phyloP scores from a whole-genome alignment of 2,888 invertebrate species.

The Temnothorax ravouxi region DNA sequence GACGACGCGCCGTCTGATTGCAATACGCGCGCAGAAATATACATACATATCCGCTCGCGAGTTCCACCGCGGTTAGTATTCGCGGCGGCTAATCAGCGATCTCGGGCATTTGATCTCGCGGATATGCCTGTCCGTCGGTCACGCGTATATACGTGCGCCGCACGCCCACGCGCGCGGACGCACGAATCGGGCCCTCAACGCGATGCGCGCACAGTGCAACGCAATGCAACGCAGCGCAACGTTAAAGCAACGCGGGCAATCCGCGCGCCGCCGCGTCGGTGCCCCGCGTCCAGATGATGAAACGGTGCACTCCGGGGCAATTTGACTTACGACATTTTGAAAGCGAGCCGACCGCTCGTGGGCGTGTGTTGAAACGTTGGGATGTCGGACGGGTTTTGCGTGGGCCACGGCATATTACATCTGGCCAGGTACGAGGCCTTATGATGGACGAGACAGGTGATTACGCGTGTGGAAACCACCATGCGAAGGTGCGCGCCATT shows the following conservation, averaged over 20 bases:
- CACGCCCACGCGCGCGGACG: constrained; percentile 23
- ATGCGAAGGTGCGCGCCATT: constrained; percentile 68
- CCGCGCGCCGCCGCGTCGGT: constrained; percentile 25
- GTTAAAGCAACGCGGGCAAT: neutral
- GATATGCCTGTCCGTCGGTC: constrained; percentile 55
- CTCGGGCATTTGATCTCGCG: constrained; percentile 60
- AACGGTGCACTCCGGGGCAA: constrained; percentile 81
- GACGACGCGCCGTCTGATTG: neutral
- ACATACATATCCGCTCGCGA: neutral
- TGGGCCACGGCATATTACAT: constrained; percentile 84
- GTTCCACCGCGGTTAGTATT: constrained; percentile 19
- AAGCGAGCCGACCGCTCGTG: constrained; percentile 83
- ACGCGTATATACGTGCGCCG: constrained; percentile 24
- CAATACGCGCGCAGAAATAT: constrained; percentile 3
- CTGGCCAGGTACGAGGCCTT: constrained; percentile 79
- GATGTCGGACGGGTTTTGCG: constrained; percentile 85
- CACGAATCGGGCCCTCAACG: constrained; percentile 16
- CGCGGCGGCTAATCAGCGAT: constrained; percentile 60
- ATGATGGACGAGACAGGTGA: constrained; percentile 86
- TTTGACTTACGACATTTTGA: constrained; percentile 85
- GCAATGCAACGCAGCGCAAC: neutral
- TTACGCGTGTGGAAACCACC: constrained; percentile 85
- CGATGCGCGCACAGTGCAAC: neutral
- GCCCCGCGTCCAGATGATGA: constrained; percentile 79
- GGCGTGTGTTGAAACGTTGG: constrained; percentile 85